Percentiles rank a stretch among this genome's conserved stretches.
These are phyloP conservation scores for Battus philenor DNA, from an alignment of 1,140 invertebrate genomes.

Conservation along the genomic window DNA sequence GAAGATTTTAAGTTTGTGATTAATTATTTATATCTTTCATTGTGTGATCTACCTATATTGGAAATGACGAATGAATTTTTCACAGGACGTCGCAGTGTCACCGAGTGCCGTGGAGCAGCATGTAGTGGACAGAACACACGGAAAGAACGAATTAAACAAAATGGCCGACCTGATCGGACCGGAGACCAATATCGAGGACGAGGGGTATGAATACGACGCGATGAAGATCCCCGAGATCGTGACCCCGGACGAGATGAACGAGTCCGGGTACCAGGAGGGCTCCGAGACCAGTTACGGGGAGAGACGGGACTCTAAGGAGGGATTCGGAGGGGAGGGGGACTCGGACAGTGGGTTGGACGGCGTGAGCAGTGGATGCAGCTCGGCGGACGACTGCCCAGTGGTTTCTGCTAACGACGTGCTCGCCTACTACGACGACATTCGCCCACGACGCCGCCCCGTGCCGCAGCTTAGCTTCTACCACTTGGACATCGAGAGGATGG, in stretches of 20 bases:
- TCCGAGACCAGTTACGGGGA: slow-evolving; percentile 62
- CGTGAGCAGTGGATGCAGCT: slow-evolving; percentile 58
- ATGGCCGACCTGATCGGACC: slow-evolving; percentile 54
- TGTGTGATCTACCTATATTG: too few species aligned
- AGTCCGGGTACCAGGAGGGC: slow-evolving; percentile 62
- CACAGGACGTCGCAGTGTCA: slow-evolving; percentile 47
- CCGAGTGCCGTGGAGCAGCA: slow-evolving; percentile 37
- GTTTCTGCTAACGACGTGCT: slow-evolving; percentile 73
- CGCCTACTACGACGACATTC: slow-evolving; percentile 69
- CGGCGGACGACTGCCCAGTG: slow-evolving; percentile 68
- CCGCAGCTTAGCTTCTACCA: slow-evolving; percentile 79
- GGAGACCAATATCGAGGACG: slow-evolving; percentile 51
- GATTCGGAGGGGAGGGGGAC: slow-evolving; percentile 57
- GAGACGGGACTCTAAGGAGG: slow-evolving; percentile 59
- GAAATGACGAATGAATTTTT: too few species aligned
- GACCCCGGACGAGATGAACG: slow-evolving; percentile 62
- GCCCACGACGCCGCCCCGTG: slow-evolving; percentile 70
- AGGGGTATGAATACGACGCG: slow-evolving; percentile 58
- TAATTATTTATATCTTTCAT: too few species aligned
- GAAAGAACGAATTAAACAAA: slow-evolving; percentile 23
- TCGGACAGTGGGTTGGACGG: slow-evolving; percentile 66
- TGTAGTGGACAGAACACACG: slow-evolving; percentile 51
- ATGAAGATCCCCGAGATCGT: slow-evolving; percentile 64
- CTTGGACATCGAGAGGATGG: slow-evolving; percentile 66
- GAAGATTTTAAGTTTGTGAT: too few species aligned